Evolutionary conservation across 2,888 invertebrate genomes (phyloP), one percentile per base, ranked within the genome.

Genomic region (Diarsia mendica): DNA sequence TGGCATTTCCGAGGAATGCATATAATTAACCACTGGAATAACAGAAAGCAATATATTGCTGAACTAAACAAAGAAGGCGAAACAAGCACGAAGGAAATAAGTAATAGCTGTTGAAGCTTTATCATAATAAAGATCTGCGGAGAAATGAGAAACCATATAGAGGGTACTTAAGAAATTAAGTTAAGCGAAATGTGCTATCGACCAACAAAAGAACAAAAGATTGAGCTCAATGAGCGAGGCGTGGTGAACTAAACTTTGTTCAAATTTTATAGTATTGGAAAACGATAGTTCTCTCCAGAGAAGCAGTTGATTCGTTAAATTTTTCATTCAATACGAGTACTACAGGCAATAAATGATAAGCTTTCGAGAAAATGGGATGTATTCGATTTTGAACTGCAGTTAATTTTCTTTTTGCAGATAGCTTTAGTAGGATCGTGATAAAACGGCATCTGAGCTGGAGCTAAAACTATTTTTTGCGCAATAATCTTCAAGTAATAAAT

Each of bases 181-280:
- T 93, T 92, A 86, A 80, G 77, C 76, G 71, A 82, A 82, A 83
- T 87, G 87, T 83, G 67, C 75, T 60, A 82, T 80, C 78, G 69
- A 86, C 88, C 87, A 84, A 90, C 89, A 92, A 91, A 89, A 78
- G 91, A 90, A 92, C 91, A 91, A 91, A 91, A 90, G 90, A 89
- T 91, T 90, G 85, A 85, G 86, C 82, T 87, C 86, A 90, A 92
- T 90, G 88, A 90, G 72, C 77, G 80, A 89, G 91, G 92, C 92
- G 92, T 90, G 88, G 86, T 80, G 80, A 71, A 48, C 82, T 82
- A 75, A 88, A 91, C 88, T 91, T 91, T 88, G 86, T 82, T 88
- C 83, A 85, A 87, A 91, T 89, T 93, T 91, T 90, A 92, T 91
- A 85, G 91, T 88, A 92, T 92, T 89, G 91, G 91, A 91, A 93